Conservation (phyloP, 2,797 vertebrate genomes). For the Urosaurus nigricauda region DNA sequence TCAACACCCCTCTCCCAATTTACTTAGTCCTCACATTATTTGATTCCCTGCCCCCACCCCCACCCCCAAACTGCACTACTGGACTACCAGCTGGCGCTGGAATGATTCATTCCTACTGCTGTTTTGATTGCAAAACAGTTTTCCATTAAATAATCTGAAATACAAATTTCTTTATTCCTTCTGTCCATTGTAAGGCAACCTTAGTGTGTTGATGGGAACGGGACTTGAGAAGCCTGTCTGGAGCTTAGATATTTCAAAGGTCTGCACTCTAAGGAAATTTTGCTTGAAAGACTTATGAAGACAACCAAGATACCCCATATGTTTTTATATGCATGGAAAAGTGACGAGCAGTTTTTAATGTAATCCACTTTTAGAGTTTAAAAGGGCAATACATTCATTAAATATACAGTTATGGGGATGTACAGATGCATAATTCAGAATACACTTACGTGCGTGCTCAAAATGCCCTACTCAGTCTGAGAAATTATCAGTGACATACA, state of each 20-base stretch:
- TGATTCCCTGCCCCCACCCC: too few relatives aligned
- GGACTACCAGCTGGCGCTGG: neutral
- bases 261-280: neutral
- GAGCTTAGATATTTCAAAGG: conserved; percentile 7
- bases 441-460: neutral
- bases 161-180: conserved; percentile 10
- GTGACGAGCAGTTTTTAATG: neutral
- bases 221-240: neutral
- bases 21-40: neutral
- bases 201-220: neutral
- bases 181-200: neutral
- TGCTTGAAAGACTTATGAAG: neutral
- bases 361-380: neutral
- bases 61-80: neutral
- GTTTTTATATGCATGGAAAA: neutral
- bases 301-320: conserved; percentile 4
- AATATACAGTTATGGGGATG: neutral
- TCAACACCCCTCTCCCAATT: neutral
- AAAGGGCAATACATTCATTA: conserved; percentile 4
- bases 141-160: conserved; percentile 24
- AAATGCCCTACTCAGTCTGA: neutral
- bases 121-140: conserved; percentile 14
- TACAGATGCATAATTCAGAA: conserved; percentile 11
- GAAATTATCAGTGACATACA: neutral
- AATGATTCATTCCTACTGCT: conserved; percentile 6